phyloP scores from a whole-genome alignment of 2,888 invertebrate species.

The Conus canariensis region DNA sequence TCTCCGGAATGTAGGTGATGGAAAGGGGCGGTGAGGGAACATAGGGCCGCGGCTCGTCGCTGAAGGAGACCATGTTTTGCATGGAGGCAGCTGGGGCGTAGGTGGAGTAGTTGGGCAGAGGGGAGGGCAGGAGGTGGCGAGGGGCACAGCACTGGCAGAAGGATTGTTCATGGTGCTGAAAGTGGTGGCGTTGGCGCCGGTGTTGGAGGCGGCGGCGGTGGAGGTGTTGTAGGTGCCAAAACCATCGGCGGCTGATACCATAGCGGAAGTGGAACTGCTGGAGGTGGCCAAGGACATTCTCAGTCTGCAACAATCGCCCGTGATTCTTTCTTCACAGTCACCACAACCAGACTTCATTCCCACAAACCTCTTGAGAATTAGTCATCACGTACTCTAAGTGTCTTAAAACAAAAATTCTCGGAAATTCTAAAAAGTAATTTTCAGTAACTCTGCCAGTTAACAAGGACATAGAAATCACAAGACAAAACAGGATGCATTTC shows the following conservation, averaged over 20 bases:
- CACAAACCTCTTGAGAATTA: too few relatives aligned
- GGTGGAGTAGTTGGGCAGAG: not conserved
- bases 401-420: too few relatives aligned
- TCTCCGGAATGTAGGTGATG: constrained; percentile 46
- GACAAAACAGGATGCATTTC: too few relatives aligned
- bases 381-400: too few relatives aligned
- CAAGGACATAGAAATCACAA: too few relatives aligned
- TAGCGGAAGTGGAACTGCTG: constrained; percentile 27
- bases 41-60: constrained; percentile 13
- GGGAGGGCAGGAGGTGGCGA: not conserved
- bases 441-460: too few relatives aligned
- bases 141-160: not conserved
- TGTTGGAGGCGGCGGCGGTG: not conserved
- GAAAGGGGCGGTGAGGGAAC: constrained; percentile 37
- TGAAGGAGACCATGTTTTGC: not conserved
- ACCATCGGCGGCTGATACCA: not conserved
- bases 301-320: constrained; percentile 34
- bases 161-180: not conserved
- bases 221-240: constrained; percentile 1
- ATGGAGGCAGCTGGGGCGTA: not conserved
- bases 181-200: not conserved
- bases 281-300: constrained; percentile 33
- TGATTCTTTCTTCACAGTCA: not conserved
- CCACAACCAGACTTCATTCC: not conserved
- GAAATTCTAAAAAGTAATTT: too few relatives aligned